A percentile compares a stretch with the other conserved stretches of the same genome.
These are phyloP conservation scores for Neodiprion fabricii DNA, from an alignment of 1,140 invertebrate species.

Conservation along the genomic window DNA sequence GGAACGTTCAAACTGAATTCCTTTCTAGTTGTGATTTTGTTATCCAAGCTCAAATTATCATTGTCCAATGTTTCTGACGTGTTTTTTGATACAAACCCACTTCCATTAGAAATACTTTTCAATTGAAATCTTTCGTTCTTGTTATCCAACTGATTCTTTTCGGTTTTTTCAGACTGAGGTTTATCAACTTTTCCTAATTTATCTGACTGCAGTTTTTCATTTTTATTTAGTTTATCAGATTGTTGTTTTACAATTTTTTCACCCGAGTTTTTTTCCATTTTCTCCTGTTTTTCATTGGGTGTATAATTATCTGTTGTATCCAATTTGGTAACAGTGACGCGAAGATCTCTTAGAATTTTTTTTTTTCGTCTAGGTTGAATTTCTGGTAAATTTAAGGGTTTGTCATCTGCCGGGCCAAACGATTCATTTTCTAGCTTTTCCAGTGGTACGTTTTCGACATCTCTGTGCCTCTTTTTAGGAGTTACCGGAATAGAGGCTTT, in stretches of 20 bases:
- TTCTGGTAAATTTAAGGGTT: conserved; percentile 42
- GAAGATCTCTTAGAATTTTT: conserved; percentile 64
- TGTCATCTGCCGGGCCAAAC: conserved; percentile 38
- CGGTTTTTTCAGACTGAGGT: conserved; percentile 27
- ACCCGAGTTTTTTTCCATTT: conserved; percentile 27
- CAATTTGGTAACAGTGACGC: conserved; percentile 63
- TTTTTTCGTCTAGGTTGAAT: conserved; percentile 59
- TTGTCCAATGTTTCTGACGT: conserved; percentile 17
- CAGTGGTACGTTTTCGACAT: conserved; percentile 49
- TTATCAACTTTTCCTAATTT: conserved; percentile 36
- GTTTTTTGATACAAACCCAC: conserved; percentile 1
- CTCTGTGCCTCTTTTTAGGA: conserved; percentile 68
- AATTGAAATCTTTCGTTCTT: conserved; percentile 30
- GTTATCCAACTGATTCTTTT: conserved; percentile 22
- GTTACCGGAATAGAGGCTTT: conserved; percentile 56
- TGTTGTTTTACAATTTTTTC: conserved; percentile 41
- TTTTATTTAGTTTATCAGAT: conserved; percentile 35
- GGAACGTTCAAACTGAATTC: conserved; percentile 38
- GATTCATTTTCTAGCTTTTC: conserved; percentile 38
- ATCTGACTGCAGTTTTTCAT: conserved; percentile 13
- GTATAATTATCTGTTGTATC: conserved; percentile 47
- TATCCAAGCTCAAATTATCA: conserved; percentile 28
- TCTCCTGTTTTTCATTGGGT: conserved; percentile 42
- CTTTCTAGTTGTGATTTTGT: conserved; percentile 44
- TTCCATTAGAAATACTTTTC: conserved; percentile 15